phyloP scores from a whole-genome alignment of 1,140 invertebrate genomes.

The Ceratoteleas bidentatus region DNA sequence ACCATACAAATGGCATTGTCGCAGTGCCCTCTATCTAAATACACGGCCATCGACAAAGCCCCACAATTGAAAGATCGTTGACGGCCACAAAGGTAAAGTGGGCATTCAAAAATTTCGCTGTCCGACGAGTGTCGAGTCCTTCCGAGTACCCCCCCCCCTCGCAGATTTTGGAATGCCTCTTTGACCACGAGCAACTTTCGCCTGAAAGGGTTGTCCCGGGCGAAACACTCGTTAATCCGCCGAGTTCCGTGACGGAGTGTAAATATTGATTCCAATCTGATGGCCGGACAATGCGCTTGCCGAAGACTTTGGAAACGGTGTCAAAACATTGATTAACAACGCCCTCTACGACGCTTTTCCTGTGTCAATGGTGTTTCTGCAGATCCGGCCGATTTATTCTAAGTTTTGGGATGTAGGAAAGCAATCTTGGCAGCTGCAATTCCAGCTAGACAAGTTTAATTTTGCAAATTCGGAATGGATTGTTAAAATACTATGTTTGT shows the following conservation, averaged over 20 bases:
- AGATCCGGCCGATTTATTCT: too few relatives aligned
- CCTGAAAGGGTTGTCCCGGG: constrained; percentile 71
- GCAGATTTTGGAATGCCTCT: constrained; percentile 4
- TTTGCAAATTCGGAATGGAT: too few relatives aligned
- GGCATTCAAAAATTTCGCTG: constrained; percentile 41
- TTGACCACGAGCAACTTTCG: constrained; percentile 45
- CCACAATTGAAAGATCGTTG: constrained; percentile 52
- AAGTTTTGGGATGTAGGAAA: too few relatives aligned
- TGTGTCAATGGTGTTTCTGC: background rate
- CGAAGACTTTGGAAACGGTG: constrained; percentile 55
- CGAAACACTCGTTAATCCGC: constrained; percentile 72
- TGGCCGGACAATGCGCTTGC: constrained; percentile 66
- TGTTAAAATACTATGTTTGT: too few relatives aligned
- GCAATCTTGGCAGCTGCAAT: too few relatives aligned
- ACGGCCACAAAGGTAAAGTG: constrained; percentile 39
- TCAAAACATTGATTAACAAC: constrained; percentile 72
- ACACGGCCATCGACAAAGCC: constrained; percentile 33
- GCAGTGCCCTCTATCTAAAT: constrained; percentile 48
- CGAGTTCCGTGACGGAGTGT: constrained; percentile 70
- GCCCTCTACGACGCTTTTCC: background rate
- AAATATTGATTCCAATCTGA: constrained; percentile 79
- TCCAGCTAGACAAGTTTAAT: too few relatives aligned
- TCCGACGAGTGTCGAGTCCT: constrained; percentile 28
- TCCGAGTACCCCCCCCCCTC: constrained; percentile 9
- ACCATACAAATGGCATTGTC: constrained; percentile 49